Percentiles rank a stretch among this genome's conserved stretches.
Conservation (phyloP, 2,113 vertebrate species). For the Polypterus senegalus region DNA sequence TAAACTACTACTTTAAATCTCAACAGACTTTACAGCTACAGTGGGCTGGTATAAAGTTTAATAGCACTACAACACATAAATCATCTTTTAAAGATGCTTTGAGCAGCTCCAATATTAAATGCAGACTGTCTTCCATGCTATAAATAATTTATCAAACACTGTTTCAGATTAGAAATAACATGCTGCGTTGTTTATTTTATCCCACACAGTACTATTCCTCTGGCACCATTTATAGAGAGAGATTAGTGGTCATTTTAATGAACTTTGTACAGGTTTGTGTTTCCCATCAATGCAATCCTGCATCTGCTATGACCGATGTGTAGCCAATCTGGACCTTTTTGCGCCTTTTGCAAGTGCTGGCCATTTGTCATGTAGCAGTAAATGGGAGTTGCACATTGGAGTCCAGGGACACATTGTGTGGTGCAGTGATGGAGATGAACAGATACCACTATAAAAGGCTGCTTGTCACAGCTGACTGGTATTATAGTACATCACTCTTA, state of each 20-base stretch:
- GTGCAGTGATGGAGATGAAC: slow-evolving; percentile 56
- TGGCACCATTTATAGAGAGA: slow-evolving; percentile 68
- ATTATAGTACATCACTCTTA: slow-evolving; percentile 42
- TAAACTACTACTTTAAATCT: slow-evolving; percentile 91
- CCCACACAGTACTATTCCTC: slow-evolving; percentile 72
- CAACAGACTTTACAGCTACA: slow-evolving; percentile 77
- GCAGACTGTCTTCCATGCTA: slow-evolving; percentile 82
- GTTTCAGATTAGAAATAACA: slow-evolving; percentile 58
- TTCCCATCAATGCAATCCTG: slow-evolving; percentile 55
- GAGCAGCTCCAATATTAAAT: slow-evolving; percentile 91
- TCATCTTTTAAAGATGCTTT: slow-evolving; percentile 97
- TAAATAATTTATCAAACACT: slow-evolving; percentile 98
- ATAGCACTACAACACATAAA: slow-evolving; percentile 91
- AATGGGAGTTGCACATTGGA: slow-evolving; percentile 72
- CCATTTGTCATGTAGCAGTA: slow-evolving; percentile 82
- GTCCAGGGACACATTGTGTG: slow-evolving; percentile 58
- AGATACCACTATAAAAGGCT: slow-evolving; percentile 55
- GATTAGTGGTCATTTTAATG: slow-evolving; percentile 86
- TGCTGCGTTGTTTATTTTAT: slow-evolving; percentile 80
- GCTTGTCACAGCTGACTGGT: slow-evolving; percentile 46
- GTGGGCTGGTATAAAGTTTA: slow-evolving; percentile 88
- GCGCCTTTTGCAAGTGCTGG: slow-evolving; percentile 61
- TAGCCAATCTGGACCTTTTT: slow-evolving; percentile 46
- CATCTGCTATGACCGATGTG: slow-evolving; percentile 80
- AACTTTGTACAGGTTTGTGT: slow-evolving; percentile 46